Evolutionary conservation across 2,888 invertebrate genomes (phyloP), one percentile per base, ranked within the genome.

Genomic region (Tortricodes alternella): DNA sequence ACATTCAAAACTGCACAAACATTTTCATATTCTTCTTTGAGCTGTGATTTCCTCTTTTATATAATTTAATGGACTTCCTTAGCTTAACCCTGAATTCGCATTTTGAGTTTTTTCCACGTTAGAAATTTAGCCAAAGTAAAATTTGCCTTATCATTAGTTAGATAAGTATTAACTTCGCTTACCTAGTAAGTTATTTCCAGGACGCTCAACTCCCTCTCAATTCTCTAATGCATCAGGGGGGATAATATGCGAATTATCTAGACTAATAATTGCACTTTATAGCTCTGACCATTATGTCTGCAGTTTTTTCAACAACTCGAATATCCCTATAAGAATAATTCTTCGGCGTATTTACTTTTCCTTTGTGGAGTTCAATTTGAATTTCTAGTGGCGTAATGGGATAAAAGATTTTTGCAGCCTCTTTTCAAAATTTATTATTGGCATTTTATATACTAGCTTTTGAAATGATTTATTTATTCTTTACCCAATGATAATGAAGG

Each of bases 251-350:
- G 38, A 21, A 29, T 37, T 13, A 37, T 38, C 32, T 34, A 23
- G 29, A 46, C 11, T 11, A 4, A 38, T 37, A 19, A 53, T 53
- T 23, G 13, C 29, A 32, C 16, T 44, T 29, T 29, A 16, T 18
- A 43, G 34, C 18, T 29, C 21, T n/a, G 13, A 35, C 24, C 32
- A 46, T 32, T 32, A 46, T 9, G 23, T 21, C 13, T 46, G 39
- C 53, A 18, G 16, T 39, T 52, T 46, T 53, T 53, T 32, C 19
- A 38, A 43, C 19, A 43, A 43, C 44, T 23, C 11, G 1, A 13
- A 39, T 23, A 23, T 21, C 23, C 13, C 2, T 13, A 21, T 21
- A 13, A 39, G 21, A 37, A 16, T 52, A 18, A n/a, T 39, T 15
- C 5, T 38, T 23, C 21, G 16, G 38, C 32, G 16, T 53, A 53